phyloP scores from a whole-genome alignment of 2,797 vertebrate species.

The Poliocrania exsul region DNA sequence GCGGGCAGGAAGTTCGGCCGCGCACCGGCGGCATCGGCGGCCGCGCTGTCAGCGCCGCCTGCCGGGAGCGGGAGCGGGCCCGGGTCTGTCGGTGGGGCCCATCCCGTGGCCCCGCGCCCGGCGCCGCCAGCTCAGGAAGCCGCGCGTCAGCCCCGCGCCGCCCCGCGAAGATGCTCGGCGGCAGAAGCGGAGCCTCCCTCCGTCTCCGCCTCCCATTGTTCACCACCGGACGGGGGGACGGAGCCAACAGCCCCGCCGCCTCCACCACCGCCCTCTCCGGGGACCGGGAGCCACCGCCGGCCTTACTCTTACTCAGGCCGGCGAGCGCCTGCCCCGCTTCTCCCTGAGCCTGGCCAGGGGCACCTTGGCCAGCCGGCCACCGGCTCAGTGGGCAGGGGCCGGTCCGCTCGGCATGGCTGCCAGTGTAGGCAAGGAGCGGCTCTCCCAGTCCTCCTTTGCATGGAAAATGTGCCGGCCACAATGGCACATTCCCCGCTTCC shows the following conservation, averaged over 20 bases:
- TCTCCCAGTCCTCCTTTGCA: neutral
- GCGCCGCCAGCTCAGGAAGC: neutral
- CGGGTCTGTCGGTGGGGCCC: too few relatives aligned
- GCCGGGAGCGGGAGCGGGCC: neutral
- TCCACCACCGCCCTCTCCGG: neutral
- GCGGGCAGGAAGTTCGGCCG: neutral
- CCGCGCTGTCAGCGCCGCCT: neutral
- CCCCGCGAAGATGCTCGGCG: neutral
- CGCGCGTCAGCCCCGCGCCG: neutral
- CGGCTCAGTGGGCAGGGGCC: neutral
- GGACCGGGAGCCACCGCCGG: neutral
- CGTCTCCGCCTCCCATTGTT: constrained; percentile 50
- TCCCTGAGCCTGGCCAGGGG: neutral
- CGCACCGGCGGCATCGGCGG: neutral
- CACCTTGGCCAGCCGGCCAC: neutral
- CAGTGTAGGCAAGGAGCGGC: neutral
- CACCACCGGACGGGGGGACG: neutral
- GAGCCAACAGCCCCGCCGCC: neutral
- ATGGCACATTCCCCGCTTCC: neutral
- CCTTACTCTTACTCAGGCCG: neutral
- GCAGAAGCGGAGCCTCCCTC: neutral
- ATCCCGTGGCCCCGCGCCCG: neutral
- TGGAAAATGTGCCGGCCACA: neutral
- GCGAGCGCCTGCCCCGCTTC: neutral
- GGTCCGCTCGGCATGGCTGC: neutral